A percentile compares a stretch with the other conserved stretches of the same genome.
These are phyloP conservation scores for Macrocentrus cingulum DNA, from an alignment of 1,140 invertebrate species.

Conservation along the genomic window DNA sequence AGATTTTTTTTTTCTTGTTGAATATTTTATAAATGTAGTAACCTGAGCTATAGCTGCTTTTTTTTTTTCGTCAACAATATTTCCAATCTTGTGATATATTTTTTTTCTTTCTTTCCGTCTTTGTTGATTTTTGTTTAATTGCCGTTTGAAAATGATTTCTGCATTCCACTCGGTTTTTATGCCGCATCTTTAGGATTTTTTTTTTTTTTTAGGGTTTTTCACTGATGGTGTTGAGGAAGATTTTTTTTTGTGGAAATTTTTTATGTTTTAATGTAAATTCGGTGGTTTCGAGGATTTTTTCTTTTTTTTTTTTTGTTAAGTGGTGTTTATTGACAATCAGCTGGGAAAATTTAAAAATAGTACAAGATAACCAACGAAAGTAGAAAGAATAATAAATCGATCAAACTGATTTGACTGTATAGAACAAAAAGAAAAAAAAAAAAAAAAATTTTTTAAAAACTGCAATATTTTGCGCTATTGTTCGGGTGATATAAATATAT, in stretches of 20 bases:
- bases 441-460: not conserved
- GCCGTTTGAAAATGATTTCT: too few relatives aligned
- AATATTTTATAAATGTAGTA: too few relatives aligned
- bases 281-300: too few relatives aligned
- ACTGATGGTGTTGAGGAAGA: not conserved
- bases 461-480: not conserved
- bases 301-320: too few relatives aligned
- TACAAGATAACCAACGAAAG: too few relatives aligned
- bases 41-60: not conserved
- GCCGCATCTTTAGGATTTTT: slow-evolving; percentile 1
- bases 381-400: too few relatives aligned
- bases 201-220: not conserved
- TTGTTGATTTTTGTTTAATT: slow-evolving; percentile 12
- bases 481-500: not conserved
- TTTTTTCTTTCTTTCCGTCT: not conserved
- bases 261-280: too few relatives aligned
- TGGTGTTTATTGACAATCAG: too few relatives aligned
- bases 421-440: not conserved
- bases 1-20: too few relatives aligned
- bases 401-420: not conserved
- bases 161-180: slow-evolving; percentile 10
- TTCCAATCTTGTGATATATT: slow-evolving; percentile 10
- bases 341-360: too few relatives aligned
- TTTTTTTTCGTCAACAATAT: not conserved
- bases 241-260: too few relatives aligned